These are phyloP conservation scores for Lithophane ornitopus DNA, from an alignment of 2,888 invertebrate species.

Conservation along the genomic window DNA sequence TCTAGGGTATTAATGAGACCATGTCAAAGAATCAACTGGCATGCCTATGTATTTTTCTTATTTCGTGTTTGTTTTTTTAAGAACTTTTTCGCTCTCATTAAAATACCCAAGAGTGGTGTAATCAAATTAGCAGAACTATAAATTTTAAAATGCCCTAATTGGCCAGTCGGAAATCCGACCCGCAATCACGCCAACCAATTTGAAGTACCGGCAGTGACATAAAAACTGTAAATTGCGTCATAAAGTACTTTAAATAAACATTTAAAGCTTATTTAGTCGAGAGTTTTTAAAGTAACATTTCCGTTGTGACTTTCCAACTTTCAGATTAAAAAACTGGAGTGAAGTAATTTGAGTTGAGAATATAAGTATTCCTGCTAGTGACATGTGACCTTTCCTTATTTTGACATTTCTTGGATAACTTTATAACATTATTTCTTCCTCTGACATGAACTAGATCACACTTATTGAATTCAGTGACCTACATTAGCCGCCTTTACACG, in stretches of 20 bases:
- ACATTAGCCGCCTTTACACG: no score
- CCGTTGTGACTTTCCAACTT: conserved; percentile 59
- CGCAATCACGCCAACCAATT: conserved; percentile 7
- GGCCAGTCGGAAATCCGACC: conserved; percentile 55
- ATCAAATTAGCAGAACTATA: conserved; percentile 44
- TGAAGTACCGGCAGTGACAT: conserved; percentile 39
- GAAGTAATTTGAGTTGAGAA: conserved; percentile 14
- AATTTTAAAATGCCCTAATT: conserved; percentile 47
- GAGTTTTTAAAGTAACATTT: conserved; percentile 47
- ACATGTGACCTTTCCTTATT: conserved; percentile 52
- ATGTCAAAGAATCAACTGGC: no score
- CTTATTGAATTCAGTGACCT: no score
- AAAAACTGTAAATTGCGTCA: conserved; percentile 53
- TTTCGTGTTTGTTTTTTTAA: no score
- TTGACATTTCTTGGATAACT: not conserved
- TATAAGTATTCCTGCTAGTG: not conserved
- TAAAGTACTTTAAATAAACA: conserved; percentile 44
- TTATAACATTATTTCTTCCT: not conserved
- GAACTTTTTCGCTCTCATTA: conserved; percentile 7
- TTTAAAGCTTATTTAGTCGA: conserved; percentile 48
- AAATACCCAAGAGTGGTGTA: conserved; percentile 38
- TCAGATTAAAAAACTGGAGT: conserved; percentile 53
- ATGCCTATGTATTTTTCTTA: no score
- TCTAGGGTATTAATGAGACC: no score
- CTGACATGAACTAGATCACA: not conserved